Base-by-base conservation (phyloP, 2,888 invertebrate genomes). In the Trissonchulus sp. region DNA sequence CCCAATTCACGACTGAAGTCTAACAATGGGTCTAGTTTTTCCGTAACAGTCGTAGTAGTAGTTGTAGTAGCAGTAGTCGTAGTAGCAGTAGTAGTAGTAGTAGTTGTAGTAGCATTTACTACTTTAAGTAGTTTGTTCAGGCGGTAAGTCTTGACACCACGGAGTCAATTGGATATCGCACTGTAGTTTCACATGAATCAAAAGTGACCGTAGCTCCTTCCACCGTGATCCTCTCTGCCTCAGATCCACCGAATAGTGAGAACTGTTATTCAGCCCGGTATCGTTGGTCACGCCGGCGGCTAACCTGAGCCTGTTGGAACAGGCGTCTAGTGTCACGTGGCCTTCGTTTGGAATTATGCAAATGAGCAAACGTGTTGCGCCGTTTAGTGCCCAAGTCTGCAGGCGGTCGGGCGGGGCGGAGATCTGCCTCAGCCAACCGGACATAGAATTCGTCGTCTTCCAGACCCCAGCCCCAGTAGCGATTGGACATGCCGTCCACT, bases 391-490 rank as follows among this genome's bases (percentile, higher is more conserved):
- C 77, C 37, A 83, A 77, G 68, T 80, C 79, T 0, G 74, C 60
- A n/a, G n/a, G n/a, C 60, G 83, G 77, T 0, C 78, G 77, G 60
- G 82, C 75, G 37, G 87, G 84, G 77, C 88, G 88, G 28, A 96
- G 85, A 15, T 90, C 90, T 2, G 91, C 92, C 85, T 94, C 93
- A 84, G 91, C 91, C 77, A 99, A 87, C 79, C 99, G 88, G 0
- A 96, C 92, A 85, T 92, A 97, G 84, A 99, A 97, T 85, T 99
- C 99, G 85, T 99, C 99, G 86, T 99, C 99, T 86, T 99, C 99
- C 72, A 97, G 86, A 0, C 99, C 99, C 99, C 99, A 99, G 0
- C 99, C 99, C 97, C 97, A 99, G 84, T 96, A 93, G 82, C 92
- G 92, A 85, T 97, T 98, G 0, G 96, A 96, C 91, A 98, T 91